Evolutionary conservation across 2,888 invertebrate genomes (phyloP).

Genomic region (Heliothis peltigera): DNA sequence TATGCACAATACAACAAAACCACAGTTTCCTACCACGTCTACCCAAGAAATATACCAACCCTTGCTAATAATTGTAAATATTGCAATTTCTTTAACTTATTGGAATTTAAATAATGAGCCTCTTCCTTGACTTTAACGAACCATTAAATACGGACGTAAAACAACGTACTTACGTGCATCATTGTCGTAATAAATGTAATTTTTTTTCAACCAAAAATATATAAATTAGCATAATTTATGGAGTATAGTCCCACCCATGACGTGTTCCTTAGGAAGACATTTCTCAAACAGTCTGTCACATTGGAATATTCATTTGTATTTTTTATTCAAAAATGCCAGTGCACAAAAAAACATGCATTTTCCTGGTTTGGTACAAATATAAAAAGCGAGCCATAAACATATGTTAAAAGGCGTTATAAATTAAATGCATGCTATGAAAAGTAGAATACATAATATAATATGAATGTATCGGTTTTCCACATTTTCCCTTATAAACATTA

Average conservation of each 20-base stretch:
- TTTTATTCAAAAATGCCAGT: too few relatives aligned
- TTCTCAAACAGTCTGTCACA: neutral
- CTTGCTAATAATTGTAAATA: neutral
- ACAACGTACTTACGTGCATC: neutral
- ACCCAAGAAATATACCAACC: neutral
- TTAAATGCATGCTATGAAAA: neutral
- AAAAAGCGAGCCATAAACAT: neutral
- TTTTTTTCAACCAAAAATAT: too few relatives aligned
- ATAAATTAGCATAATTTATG: too few relatives aligned
- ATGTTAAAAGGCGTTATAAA: neutral
- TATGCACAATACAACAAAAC: slow-evolving; percentile 12
- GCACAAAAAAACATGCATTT: neutral
- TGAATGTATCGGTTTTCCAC: slow-evolving; percentile 16
- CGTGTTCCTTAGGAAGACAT: neutral
- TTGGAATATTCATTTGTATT: neutral
- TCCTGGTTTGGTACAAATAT: too few relatives aligned
- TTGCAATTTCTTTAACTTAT: neutral
- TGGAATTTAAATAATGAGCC: neutral
- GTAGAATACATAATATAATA: neutral
- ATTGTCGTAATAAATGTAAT: too few relatives aligned
- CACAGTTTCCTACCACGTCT: slow-evolving; percentile 15
- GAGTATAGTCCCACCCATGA: neutral
- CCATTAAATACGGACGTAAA: too few relatives aligned
- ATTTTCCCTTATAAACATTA: slow-evolving; percentile 31
- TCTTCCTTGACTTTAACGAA: neutral